Evolutionary conservation across 2,113 vertebrate species (phyloP).

Genomic region (Osmerus eperlanus): DNA sequence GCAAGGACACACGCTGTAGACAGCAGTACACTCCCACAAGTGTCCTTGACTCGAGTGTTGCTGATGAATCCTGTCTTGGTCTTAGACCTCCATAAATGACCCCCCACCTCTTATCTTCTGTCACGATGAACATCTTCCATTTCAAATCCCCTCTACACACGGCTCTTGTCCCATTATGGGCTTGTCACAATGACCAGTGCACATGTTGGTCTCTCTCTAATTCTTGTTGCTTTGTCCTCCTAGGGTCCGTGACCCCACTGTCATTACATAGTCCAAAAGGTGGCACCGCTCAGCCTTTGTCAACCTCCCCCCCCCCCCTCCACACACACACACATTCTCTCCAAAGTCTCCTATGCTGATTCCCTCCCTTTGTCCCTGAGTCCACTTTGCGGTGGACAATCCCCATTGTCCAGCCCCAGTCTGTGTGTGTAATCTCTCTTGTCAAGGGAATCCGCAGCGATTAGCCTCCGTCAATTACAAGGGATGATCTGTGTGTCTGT

Average conservation of each 20-base stretch:
- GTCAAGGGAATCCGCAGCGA: slow-evolving; percentile 68
- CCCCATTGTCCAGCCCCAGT: slow-evolving; percentile 61
- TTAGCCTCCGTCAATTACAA: slow-evolving; percentile 69
- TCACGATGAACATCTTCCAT: neutral
- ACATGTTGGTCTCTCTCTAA: too few species aligned
- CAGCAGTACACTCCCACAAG: neutral
- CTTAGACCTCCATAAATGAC: neutral
- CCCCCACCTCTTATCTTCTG: neutral
- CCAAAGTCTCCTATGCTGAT: slow-evolving; percentile 46
- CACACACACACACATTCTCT: slow-evolving; percentile 33
- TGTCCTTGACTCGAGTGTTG: neutral
- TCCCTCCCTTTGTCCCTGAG: slow-evolving; percentile 49
- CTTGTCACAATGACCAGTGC: slow-evolving; percentile 21
- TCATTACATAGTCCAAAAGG: slow-evolving; percentile 51
- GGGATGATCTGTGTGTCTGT: slow-evolving; percentile 67
- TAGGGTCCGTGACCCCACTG: slow-evolving; percentile 5
- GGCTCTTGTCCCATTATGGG: slow-evolving; percentile 19
- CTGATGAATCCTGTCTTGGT: neutral
- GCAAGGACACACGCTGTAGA: neutral
- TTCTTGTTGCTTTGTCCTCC: slow-evolving; percentile 26
- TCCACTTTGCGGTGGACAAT: slow-evolving; percentile 62
- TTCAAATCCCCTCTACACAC: slow-evolving; percentile 2
- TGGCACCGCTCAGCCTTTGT: slow-evolving; percentile 52
- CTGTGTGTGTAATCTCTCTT: slow-evolving; percentile 66
- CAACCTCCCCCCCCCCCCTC: slow-evolving; percentile 11